Evolutionary conservation across 2,797 vertebrate species (phyloP), one percentile per base, ranked within the genome.

Genomic region (Cossypha heuglini): DNA sequence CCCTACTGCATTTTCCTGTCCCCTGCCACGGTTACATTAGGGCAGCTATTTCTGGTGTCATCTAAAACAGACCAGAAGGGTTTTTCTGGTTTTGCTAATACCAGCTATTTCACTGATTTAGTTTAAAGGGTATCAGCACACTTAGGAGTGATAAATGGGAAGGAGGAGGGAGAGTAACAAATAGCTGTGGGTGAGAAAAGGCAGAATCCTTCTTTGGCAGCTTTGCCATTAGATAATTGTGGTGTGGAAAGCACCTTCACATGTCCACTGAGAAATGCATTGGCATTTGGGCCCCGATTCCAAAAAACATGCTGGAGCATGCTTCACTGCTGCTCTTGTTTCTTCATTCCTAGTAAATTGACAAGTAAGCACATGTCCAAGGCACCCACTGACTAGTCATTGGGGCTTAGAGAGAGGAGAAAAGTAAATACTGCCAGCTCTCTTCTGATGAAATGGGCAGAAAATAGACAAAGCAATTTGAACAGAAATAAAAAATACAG

Each of bases 71-170:
- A 89, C 43, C 88, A 59, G 63, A 10, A 17, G 58, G 28, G 6
- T 69, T 95, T 93, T 92, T 66, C 84, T 89, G 46, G 35, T 86
- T 93, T 95, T 77, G 51, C 52, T 91, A 94, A 91, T 92, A 82
- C 45, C 1, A 10, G 29, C 43, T 42, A 59, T 87, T 94, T 85
- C 74, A 52, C 77, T 91, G 40, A 86, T 94, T 91, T 82, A 82
- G 59, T 91, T 94, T 91, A 88, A 94, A 94, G 89, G 66, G 29
- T 86, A 95, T 94, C 81, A 94, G 68, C 63, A 63, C 74, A 49
- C 78, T 91, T 73, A 67, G 45, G 37, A 93, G 81, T 95, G 93
- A 95, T 86, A 91, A 94, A 94, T 90, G 81, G 43, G 42, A 93
- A 37, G 63, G 64, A 94, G 51, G 75, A 85, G 72, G 71, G 49